Base-by-base conservation (phyloP, 2,888 invertebrate genomes). In the Apocheima hispidaria region DNA sequence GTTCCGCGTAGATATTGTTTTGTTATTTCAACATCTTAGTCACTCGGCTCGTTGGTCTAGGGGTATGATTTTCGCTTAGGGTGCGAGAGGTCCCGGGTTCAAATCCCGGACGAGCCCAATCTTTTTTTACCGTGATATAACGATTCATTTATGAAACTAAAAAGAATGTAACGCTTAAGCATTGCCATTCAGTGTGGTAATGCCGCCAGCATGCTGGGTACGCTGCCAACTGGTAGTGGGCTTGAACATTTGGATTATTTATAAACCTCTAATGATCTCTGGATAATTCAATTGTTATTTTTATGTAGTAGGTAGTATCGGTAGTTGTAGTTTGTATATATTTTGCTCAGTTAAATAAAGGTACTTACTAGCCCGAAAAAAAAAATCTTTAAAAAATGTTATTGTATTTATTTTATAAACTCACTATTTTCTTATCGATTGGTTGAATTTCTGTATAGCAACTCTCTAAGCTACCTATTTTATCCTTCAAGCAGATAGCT, bases 51-150 rank as follows among this genome's bases (percentile, higher is more conserved):
- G 92, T 92, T 92, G 92, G 93, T 92, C 92, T 92, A 93, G 92
- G 92, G 92, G 92, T 93, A 93, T 93, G 92, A 92, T 93, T 92
- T 87, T 92, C 93, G 92, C 92, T 92, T 93, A 84, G 90, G 90
- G 90, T 90, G 89, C 88, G 90, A 90, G 88, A 88, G 90, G 90
- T 90, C 93, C 92, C 92, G 93, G 93, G 93, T 93, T 93, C 93
- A 93, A 93, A 92, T 93, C 93, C 93, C 93, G 93, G 93, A 92
- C 92, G 93, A 93, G 93, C 93, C 93, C 93, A 73, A 48, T 71
- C 73, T 74, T 77, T 70, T 53, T 60, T 36, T 1, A 10, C 12
- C 14, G 2, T 26, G 3, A 16, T 43, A 5, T 1, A 5, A 14
- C n/a, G n/a, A n/a, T n/a, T n/a, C n/a, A n/a, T n/a, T n/a, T n/a